phyloP scores from a whole-genome alignment of 2,113 vertebrate species.

The Dicerorhinus sumatrensis region DNA sequence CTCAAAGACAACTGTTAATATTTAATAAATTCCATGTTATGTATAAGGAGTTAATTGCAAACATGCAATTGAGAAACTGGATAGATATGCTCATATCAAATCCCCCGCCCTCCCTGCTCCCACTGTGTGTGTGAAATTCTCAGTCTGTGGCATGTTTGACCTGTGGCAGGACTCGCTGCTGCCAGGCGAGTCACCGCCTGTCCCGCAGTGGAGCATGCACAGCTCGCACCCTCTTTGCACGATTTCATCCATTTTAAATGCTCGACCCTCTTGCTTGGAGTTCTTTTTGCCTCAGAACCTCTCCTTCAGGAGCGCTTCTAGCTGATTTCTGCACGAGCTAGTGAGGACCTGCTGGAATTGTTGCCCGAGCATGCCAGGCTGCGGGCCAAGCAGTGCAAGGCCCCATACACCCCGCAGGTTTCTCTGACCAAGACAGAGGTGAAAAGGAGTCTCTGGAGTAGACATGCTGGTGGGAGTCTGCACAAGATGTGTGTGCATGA shows the following conservation, averaged over 20 bases:
- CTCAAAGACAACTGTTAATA: conserved; percentile 91
- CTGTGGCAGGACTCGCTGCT: conserved; percentile 93
- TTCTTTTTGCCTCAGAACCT: conserved; percentile 86
- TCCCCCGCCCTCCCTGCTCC: conserved; percentile 60
- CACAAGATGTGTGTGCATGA: background rate
- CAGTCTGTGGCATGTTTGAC: conserved; percentile 97
- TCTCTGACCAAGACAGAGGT: conserved; percentile 5
- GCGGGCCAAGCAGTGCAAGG: background rate
- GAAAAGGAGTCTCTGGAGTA: background rate
- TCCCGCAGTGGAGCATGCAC: conserved; percentile 97
- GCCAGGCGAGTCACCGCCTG: conserved; percentile 95
- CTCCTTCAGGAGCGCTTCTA: conserved; percentile 88
- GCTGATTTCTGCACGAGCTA: conserved; percentile 92
- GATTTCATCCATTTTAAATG: conserved; percentile 92
- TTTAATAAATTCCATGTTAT: conserved; percentile 90
- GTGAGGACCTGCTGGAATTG: conserved; percentile 67
- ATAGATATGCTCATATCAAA: conserved; percentile 91
- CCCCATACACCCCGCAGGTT: background rate
- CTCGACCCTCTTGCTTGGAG: conserved; percentile 88
- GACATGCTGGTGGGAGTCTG: background rate
- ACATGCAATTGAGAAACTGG: conserved; percentile 87
- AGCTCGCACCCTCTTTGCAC: conserved; percentile 95
- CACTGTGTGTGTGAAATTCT: conserved; percentile 91
- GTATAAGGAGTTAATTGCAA: conserved; percentile 91
- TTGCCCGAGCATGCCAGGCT: background rate